A percentile compares a stretch with the other conserved stretches of the same genome.
Evolutionary conservation across 1,140 invertebrate species (phyloP).

Genomic region (Oncopodura yosiiana): DNA sequence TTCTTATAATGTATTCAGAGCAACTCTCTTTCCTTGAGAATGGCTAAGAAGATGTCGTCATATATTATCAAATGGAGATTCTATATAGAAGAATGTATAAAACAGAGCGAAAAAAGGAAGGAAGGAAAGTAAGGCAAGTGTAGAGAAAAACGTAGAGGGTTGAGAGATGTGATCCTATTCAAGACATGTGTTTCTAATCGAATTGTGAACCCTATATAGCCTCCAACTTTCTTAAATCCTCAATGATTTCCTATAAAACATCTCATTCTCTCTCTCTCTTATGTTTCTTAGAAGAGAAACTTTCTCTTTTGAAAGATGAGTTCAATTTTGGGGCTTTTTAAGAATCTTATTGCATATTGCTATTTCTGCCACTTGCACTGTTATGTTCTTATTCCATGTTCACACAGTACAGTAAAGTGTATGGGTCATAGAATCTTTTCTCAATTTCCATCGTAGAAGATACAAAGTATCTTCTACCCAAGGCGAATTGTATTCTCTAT

Average conservation of each 20-base stretch:
- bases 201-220: conserved; percentile 27
- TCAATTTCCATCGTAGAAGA: too few relatives aligned
- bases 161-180: neutral
- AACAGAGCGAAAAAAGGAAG: too few relatives aligned
- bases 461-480: too few relatives aligned
- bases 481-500: too few relatives aligned
- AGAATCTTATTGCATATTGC: neutral
- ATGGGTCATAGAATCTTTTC: too few relatives aligned
- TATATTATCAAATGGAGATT: neutral
- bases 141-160: too few relatives aligned
- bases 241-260: conserved; percentile 2
- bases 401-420: too few relatives aligned
- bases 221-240: conserved; percentile 1
- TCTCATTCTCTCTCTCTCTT: neutral
- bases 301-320: too few relatives aligned
- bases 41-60: conserved; percentile 3
- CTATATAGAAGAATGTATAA: too few relatives aligned
- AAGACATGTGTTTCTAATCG: conserved; percentile 32
- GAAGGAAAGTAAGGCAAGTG: too few relatives aligned
- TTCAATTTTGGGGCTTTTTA: neutral
- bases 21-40: conserved; percentile 1
- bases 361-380: neutral
- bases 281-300: neutral
- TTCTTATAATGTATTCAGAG: conserved; percentile 4
- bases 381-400: neutral